These are phyloP conservation scores for Carduelis carduelis DNA, from an alignment of 2,797 vertebrate genomes.

Conservation along the genomic window DNA sequence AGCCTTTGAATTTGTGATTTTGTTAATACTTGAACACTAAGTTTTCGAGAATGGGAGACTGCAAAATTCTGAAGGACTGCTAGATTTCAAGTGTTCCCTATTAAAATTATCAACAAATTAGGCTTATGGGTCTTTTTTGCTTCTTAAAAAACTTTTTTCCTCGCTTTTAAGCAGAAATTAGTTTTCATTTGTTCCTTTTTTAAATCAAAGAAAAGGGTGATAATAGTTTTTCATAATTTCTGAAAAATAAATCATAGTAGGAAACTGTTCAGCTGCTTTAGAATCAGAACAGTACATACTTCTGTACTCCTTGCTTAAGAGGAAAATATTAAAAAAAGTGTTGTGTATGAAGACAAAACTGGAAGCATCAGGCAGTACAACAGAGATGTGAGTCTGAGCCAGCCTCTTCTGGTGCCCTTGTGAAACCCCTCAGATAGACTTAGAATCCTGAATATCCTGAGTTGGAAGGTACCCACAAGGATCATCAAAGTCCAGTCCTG, in stretches of 20 bases:
- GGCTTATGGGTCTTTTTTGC: background rate
- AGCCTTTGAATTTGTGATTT: background rate
- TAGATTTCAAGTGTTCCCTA: background rate
- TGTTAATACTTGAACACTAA: background rate
- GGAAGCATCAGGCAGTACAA: rapidly evolving
- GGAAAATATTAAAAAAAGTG: background rate
- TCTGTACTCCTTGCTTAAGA: background rate
- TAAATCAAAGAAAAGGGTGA: background rate
- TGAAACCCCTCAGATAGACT: background rate
- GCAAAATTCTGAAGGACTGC: background rate
- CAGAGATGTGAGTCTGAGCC: background rate
- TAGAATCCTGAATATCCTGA: background rate
- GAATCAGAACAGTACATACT: background rate
- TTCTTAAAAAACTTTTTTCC: background rate
- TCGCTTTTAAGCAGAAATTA: background rate
- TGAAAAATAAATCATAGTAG: background rate
- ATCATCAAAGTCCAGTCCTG: background rate
- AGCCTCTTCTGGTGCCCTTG: background rate
- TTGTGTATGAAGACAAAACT: background rate
- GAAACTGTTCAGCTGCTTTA: background rate
- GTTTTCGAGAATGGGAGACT: background rate
- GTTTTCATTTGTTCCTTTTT: background rate
- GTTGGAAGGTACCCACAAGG: background rate
- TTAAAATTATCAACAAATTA: background rate
- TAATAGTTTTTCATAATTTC: background rate